These are phyloP conservation scores for Passer domesticus DNA, from an alignment of 2,113 vertebrate species.

Conservation along the genomic window DNA sequence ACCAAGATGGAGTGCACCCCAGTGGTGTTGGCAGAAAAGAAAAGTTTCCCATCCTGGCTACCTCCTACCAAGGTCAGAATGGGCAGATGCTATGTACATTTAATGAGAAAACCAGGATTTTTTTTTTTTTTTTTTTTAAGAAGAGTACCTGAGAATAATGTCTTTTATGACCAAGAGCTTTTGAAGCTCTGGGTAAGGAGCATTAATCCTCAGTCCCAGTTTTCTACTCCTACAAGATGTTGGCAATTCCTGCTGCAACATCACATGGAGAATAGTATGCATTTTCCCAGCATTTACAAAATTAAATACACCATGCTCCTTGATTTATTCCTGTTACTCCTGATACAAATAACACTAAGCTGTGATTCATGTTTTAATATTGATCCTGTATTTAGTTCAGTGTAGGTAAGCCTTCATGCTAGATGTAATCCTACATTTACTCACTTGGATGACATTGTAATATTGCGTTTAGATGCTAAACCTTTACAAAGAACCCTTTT, in stretches of 20 bases:
- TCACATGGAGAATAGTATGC: background rate
- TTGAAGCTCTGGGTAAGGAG: background rate
- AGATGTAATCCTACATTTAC: background rate
- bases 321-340: conserved; percentile 27
- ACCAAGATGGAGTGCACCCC: background rate
- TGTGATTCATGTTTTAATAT: conserved; percentile 15
- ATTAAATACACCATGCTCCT: background rate
- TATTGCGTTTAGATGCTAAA: background rate
- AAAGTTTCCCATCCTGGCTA: background rate
- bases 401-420: background rate
- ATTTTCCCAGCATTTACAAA: background rate
- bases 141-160: background rate
- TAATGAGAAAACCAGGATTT: background rate
- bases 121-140: background rate
- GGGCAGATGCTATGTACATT: background rate
- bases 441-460: background rate
- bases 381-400: conserved; percentile 34
- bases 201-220: background rate
- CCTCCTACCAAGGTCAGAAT: background rate
- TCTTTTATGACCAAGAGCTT: background rate
- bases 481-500: background rate
- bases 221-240: background rate
- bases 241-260: background rate
- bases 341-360: conserved; percentile 5
- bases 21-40: background rate